phyloP scores from a whole-genome alignment of 2,113 vertebrate species.

The Kryptolebias marmoratus region DNA sequence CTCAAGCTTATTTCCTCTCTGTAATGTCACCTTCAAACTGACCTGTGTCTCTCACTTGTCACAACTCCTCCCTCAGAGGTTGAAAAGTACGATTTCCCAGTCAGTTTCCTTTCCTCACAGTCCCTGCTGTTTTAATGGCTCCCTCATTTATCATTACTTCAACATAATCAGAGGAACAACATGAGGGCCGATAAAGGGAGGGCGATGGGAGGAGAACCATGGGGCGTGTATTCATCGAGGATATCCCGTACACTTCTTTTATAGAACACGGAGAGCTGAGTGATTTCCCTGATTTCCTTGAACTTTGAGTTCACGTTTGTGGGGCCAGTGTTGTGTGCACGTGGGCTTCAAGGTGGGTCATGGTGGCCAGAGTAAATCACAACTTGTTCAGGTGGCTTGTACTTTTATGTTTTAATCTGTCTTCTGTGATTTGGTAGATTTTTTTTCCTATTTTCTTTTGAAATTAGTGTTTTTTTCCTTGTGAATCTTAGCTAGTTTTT shows the following conservation, averaged over 20 bases:
- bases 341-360: slow-evolving; percentile 23
- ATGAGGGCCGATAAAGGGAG: slow-evolving; percentile 23
- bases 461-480: no score
- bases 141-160: slow-evolving; percentile 54
- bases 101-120: slow-evolving; percentile 49
- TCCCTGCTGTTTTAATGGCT: slow-evolving; percentile 35
- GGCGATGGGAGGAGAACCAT: slow-evolving; percentile 31
- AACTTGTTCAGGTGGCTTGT: no score
- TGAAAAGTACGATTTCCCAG: slow-evolving; percentile 58
- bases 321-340: slow-evolving; percentile 11
- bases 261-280: slow-evolving; percentile 62
- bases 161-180: slow-evolving; percentile 66
- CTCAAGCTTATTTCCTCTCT: neutral
- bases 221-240: slow-evolving; percentile 73
- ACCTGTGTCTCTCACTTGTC: slow-evolving; percentile 57
- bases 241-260: slow-evolving; percentile 74
- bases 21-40: neutral
- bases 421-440: no score
- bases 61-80: slow-evolving; percentile 35
- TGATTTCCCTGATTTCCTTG: slow-evolving; percentile 58
- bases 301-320: slow-evolving; percentile 36
- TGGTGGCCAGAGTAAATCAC: slow-evolving; percentile 12
- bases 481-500: no score
- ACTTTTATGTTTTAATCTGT: no score
- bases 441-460: no score